Base-by-base conservation (phyloP, 2,113 vertebrate species). In the Dipodomys spectabilis region DNA sequence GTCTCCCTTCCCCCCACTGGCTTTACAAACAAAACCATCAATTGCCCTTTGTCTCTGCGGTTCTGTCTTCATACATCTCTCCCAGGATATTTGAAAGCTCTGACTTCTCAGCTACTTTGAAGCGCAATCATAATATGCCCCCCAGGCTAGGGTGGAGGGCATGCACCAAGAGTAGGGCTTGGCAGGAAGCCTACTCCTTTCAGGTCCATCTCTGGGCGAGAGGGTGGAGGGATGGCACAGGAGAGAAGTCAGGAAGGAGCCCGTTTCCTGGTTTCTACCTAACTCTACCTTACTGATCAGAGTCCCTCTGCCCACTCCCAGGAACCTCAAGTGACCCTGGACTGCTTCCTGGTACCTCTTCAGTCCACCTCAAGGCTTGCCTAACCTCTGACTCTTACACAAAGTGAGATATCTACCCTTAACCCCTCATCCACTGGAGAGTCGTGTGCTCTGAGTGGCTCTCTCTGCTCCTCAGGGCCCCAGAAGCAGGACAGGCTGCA, bases 81-180 rank as follows among this genome's bases (percentile, higher is more conserved):
- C 93, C 90, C 90, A 22, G 23, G 9, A 25, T 53, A 45, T 69
- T 39, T 44, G 90, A 94, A 94, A 94, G 89, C 83, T 67, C 80
- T 78, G 89, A 73, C 82, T 96, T 93, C 93, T 93, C 95, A 96
- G 93, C 74, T 85, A 30, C 81, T 78, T 91, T 80, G 71, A 88
- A 91, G 74, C 93, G 60, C 60, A 73, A 25, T 67, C 11, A 62
- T 72, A 82, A 83, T 67, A 94, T 93, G 45, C 18, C 90, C 49
- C 88, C 69, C 90, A 86, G 90, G 96, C 94, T 20, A 49, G 92
- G 62, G 67, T 25, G 57, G 71, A 90, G 91, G 67, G 85, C 20
- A 9, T 4, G 71, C 32, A 85, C 94, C 92, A 88, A 92, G 93
- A 77, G 22, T 27, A 2, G 60, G 75, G 90, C 77, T 87, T 95